Conservation (phyloP, 2,888 invertebrate genomes). For the Neocrepidodera transversa region DNA sequence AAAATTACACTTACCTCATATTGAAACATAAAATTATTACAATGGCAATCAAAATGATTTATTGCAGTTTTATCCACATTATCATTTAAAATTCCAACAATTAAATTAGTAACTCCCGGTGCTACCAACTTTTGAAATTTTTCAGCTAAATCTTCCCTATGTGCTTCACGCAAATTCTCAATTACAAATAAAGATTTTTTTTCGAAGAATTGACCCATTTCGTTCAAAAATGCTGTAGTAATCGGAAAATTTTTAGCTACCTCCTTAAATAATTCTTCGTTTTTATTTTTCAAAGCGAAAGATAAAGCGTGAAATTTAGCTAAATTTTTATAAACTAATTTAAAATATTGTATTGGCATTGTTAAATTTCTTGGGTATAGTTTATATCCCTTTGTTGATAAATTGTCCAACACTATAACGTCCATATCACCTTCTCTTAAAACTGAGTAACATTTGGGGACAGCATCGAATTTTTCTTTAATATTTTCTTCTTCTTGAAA, state of each 20-base stretch:
- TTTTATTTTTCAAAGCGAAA: constrained; percentile 34
- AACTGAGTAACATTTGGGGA: constrained; percentile 32
- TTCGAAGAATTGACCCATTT: not conserved
- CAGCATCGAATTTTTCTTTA: constrained; percentile 19
- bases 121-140: constrained; percentile 10
- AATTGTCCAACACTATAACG: constrained; percentile 36
- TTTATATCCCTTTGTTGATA: constrained; percentile 32
- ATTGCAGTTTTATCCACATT: constrained; percentile 15
- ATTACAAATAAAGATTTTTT: not conserved
- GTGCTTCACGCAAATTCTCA: constrained; percentile 8
- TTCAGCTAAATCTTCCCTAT: constrained; percentile 7
- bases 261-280: constrained; percentile 25
- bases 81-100: constrained; percentile 8
- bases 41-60: constrained; percentile 25
- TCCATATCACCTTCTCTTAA: constrained; percentile 23
- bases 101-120: constrained; percentile 6
- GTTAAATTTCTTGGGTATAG: constrained; percentile 27
- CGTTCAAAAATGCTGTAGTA: not conserved
- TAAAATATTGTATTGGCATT: constrained; percentile 32
- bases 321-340: constrained; percentile 30
- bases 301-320: constrained; percentile 42
- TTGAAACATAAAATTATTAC: constrained; percentile 26
- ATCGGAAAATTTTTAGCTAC: not conserved
- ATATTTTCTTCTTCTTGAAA: constrained; percentile 31
- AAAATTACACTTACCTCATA: constrained; percentile 27